Evolutionary conservation across 2,888 invertebrate species (phyloP), one percentile per base, ranked within the genome.

Genomic region (Cheilosia grossa): DNA sequence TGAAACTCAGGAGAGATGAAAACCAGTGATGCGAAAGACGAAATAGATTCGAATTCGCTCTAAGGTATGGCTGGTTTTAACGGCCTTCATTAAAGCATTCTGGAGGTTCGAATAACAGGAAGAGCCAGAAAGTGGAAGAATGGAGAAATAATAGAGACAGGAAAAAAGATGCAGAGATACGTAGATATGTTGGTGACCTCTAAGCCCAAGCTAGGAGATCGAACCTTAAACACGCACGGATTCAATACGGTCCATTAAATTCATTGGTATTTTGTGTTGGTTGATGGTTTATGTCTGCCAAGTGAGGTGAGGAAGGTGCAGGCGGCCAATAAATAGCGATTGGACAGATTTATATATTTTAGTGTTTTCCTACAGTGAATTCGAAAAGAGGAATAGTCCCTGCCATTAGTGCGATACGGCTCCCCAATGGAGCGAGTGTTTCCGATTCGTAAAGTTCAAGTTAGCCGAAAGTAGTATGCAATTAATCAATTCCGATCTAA

Each of bases 221-320:
- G 73, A 67, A 73, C 53, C 44, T 53, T 66, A 80, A 80, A 49
- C 44, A 54, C 72, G 58, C 54, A 72, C 61, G 66, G 40, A 73
- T 78, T 67, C 66, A 61, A 77, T 72, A 42, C 42, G 54, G 72
- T 72, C 42, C 42, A 67, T 72, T 82, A 72, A 77, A 82, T 77
- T 77, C 53, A 56, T 66, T 72, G 70, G 49, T 44, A 69, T 64
- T 75, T 75, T 78, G 33, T 17, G 59, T 47, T 27, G 24, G 44
- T 7, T 27, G 19, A n/a, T 44, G 30, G 37, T 37, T 9, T 67
- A 44, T 42, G 9, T 5, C 27, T 33, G 47, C n/a, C 19, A n/a
- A 47, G 33, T 15, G 24, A 3, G 4, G 27, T 1, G 10, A 19
- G 33, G 2, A 5, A 19, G 27, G 6, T 47, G 54, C 9, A 13